Conservation (phyloP, 2,888 invertebrate genomes). For the Hyposoter didymator region DNA sequence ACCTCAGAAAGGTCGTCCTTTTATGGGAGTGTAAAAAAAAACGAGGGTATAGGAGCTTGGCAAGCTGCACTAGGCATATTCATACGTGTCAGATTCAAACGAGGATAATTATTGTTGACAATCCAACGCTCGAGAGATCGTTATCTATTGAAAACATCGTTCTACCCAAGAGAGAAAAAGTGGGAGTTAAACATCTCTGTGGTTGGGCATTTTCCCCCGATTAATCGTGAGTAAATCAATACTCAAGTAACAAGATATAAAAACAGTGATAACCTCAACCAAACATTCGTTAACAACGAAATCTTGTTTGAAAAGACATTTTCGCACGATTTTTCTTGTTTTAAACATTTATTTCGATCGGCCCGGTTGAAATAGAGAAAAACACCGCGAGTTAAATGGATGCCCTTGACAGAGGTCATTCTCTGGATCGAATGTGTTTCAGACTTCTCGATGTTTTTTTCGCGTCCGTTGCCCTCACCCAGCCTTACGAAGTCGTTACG, state of each 20-base stretch:
- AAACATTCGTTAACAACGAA: not conserved
- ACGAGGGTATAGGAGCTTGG: conserved; percentile 6
- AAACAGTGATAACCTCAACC: not conserved
- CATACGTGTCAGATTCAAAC: conserved; percentile 74
- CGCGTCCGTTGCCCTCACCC: not conserved
- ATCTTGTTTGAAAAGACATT: not conserved
- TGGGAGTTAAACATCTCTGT: conserved; percentile 48
- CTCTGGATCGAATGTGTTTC: too few species aligned
- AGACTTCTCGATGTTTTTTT: not conserved
- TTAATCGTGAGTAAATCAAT: conserved; percentile 61
- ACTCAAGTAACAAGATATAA: conserved; percentile 9
- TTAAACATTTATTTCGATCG: not conserved
- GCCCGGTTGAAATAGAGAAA: not conserved
- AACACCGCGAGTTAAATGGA: too few species aligned
- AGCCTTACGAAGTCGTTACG: not conserved
- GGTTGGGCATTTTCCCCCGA: conserved; percentile 33
- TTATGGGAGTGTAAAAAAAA: conserved; percentile 58
- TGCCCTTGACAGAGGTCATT: too few species aligned
- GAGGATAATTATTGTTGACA: conserved; percentile 75
- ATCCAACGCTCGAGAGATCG: conserved; percentile 67
- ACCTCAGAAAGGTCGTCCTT: conserved; percentile 52
- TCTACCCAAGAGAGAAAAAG: not conserved
- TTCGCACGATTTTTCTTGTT: not conserved
- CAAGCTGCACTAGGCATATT: conserved; percentile 63
- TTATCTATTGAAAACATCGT: conserved; percentile 71